Evolutionary conservation across 2,888 invertebrate genomes (phyloP), one percentile per base, ranked within the genome.

Genomic region (Pachymerium ferrugineum): DNA sequence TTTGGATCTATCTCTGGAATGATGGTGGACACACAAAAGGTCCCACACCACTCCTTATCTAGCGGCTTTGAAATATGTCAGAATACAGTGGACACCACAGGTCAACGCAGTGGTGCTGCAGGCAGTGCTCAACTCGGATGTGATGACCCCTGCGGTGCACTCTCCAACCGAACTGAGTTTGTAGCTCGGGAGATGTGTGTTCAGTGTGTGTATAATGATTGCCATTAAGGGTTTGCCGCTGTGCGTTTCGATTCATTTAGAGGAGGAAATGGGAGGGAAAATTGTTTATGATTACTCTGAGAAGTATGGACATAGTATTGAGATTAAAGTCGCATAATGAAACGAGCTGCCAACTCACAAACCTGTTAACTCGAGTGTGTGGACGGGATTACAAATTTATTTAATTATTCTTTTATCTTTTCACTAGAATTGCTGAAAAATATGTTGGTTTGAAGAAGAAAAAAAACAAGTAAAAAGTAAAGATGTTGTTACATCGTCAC

Each of bases 91-190:
- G 54, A 54, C 54, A 54, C 25, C 54, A 54, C 54, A 54, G 54
- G 54, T 54, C 54, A 54, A 54, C 25, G 54, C 54, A 14, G 54
- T 54, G 25, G 54, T 25, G 54, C 14, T 25, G 54, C 12, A 25
- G 54, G 54, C 54, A 25, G n/a, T n/a, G n/a, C n/a, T n/a, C 54
- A 54, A 28, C 54, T 54, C 54, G 54, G 54, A 54, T 54, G 54
- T 54, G 54, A 54, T 54, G 54, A 54, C 54, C 54, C 54, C 54
- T 54, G 54, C 54, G 54, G 54, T 54, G 54, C 54, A 54, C 54
- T 54, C 54, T 54, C 54, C 54, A 54, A 54, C 25, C 54, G 54
- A 54, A 54, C 54, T n/a, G 54, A 54, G 54, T 54, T 54, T 54
- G 54, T 25, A 54, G 54, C 54, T 54, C 54, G 25, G 54, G 54